These are phyloP conservation scores for Oriolus oriolus DNA, from an alignment of 2,113 vertebrate genomes.

Conservation along the genomic window DNA sequence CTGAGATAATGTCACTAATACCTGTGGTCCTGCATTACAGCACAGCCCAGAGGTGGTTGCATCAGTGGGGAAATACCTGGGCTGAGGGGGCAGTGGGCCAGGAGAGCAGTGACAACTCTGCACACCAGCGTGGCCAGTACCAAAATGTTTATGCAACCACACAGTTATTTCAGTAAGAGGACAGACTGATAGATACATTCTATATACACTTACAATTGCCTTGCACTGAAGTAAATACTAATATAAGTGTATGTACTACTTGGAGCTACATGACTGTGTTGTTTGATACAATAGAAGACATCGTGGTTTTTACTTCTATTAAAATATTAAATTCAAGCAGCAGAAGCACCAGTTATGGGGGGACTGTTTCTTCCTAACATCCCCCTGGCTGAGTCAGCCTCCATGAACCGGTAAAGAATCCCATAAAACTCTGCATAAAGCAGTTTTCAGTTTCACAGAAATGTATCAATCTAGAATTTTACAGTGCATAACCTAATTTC, in stretches of 20 bases:
- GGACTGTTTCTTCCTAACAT: background rate
- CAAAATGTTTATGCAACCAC: background rate
- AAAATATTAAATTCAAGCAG: background rate
- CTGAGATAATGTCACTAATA: background rate
- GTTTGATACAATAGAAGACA: background rate
- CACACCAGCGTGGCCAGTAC: background rate
- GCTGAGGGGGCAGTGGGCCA: background rate
- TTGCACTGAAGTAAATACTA: background rate
- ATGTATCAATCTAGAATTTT: background rate
- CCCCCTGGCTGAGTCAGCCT: background rate
- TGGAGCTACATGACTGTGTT: background rate
- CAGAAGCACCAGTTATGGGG: background rate
- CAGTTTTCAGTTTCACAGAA: background rate
- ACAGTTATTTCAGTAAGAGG: background rate
- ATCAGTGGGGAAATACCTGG: background rate
- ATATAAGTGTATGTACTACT: background rate
- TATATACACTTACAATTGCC: background rate
- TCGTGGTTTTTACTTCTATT: background rate
- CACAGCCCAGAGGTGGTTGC: background rate
- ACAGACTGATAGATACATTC: background rate
- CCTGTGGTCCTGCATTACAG: background rate
- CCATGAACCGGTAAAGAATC: background rate
- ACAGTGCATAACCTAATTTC: background rate
- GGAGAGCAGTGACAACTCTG: accelerated
- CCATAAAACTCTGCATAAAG: background rate